Conservation (phyloP, 2,113 vertebrate species). For the Sinocyclocheilus maitianheensis region DNA sequence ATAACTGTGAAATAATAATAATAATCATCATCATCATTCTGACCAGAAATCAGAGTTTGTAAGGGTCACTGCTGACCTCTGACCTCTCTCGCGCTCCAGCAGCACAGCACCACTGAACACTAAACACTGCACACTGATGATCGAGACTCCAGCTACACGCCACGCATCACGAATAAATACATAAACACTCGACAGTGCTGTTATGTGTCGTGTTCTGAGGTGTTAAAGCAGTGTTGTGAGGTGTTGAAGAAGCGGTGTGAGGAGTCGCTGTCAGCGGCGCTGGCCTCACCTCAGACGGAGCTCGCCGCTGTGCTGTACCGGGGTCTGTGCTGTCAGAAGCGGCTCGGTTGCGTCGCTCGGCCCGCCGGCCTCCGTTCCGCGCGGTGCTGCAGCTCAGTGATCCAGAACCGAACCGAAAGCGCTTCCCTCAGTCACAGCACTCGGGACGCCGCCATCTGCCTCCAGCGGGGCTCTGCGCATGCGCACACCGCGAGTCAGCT, state of each 20-base stretch:
- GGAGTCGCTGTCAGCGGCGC: not conserved
- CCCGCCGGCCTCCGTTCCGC: constrained; percentile 71
- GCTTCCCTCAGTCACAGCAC: constrained; percentile 63
- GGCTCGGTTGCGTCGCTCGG: constrained; percentile 65
- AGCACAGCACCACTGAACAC: no score
- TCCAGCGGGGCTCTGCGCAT: constrained; percentile 65
- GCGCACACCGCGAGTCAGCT: constrained; percentile 72
- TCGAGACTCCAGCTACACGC: no score
- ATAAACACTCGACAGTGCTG: not conserved
- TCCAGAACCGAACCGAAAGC: constrained; percentile 65
- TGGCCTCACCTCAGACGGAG: constrained; percentile 38
- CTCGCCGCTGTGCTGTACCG: constrained; percentile 68
- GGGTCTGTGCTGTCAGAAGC: constrained; percentile 58
- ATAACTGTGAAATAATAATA: no score
- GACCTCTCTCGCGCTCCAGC: no score
- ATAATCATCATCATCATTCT: no score
- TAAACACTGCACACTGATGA: no score
- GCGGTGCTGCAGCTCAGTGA: constrained; percentile 61
- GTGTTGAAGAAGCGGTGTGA: not conserved
- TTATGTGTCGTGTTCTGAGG: not conserved
- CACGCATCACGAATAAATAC: no score
- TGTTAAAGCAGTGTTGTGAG: no score
- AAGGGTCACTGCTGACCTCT: no score
- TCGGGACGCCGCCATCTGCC: constrained; percentile 80
- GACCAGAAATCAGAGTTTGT: no score